Conservation (phyloP, 2,113 vertebrate genomes). For the Melanotaenia duboulayi region DNA sequence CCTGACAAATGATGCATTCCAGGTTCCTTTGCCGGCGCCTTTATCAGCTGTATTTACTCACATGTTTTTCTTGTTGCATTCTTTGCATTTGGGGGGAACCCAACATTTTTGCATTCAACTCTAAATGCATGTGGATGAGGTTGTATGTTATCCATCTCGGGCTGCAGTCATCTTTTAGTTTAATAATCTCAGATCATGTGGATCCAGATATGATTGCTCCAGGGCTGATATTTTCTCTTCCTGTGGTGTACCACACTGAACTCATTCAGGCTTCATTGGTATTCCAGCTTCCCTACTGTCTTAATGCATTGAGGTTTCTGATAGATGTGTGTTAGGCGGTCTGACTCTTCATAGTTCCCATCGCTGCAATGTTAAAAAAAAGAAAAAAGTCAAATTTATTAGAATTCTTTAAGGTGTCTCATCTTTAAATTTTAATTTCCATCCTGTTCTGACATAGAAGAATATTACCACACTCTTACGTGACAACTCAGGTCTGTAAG, state of each 20-base stretch:
- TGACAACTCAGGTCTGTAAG: conserved; percentile 24
- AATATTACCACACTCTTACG: conserved; percentile 16
- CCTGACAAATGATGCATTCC: conserved; percentile 14
- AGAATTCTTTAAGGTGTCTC: conserved; percentile 31
- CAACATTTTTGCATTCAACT: not conserved
- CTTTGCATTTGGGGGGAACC: no score
- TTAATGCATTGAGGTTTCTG: conserved; percentile 21
- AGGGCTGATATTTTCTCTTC: conserved; percentile 24
- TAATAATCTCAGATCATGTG: conserved; percentile 26
- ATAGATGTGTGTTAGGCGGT: conserved; percentile 18
- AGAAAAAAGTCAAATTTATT: conserved; percentile 16
- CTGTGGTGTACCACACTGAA: conserved; percentile 26
- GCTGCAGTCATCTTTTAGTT: not conserved
- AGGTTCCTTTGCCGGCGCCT: no score
- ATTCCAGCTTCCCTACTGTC: conserved; percentile 39
- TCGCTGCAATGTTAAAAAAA: conserved; percentile 8
- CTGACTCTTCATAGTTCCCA: not conserved
- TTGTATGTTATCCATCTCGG: not conserved
- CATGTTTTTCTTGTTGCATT: no score
- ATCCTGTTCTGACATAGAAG: conserved; percentile 30
- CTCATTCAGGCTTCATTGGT: conserved; percentile 50
- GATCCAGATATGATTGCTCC: conserved; percentile 21
- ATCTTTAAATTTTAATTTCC: conserved; percentile 18
- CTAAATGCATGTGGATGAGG: not conserved
- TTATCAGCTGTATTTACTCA: no score